phyloP scores from a whole-genome alignment of 2,888 invertebrate genomes.

The Caenorhabditis afra region DNA sequence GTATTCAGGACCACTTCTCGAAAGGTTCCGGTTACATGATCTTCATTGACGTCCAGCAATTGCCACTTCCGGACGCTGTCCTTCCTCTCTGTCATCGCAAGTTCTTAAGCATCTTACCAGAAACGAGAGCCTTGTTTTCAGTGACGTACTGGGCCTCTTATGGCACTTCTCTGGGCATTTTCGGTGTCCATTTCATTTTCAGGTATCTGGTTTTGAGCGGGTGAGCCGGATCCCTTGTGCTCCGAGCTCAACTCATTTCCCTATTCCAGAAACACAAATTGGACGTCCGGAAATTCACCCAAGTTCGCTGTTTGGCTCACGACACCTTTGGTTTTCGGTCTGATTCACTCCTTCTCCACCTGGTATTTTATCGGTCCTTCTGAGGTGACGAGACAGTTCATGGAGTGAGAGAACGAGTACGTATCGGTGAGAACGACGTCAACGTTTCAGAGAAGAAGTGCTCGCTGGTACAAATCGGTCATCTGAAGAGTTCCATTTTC shows the following conservation, averaged over 20 bases:
- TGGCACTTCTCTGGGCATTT: slow-evolving; percentile 15
- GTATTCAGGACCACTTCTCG: too few species aligned
- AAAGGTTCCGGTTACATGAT: too few species aligned
- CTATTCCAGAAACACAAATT: too few species aligned
- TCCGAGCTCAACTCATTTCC: not conserved
- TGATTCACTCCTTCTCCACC: not conserved
- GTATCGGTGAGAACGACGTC: too few species aligned
- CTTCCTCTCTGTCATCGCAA: not conserved
- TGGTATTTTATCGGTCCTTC: not conserved
- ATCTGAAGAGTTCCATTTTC: too few species aligned
- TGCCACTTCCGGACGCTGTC: not conserved
- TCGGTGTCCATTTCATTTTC: slow-evolving; percentile 34
- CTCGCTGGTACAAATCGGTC: too few species aligned
- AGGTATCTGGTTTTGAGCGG: slow-evolving; percentile 17
- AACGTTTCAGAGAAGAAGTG: too few species aligned
- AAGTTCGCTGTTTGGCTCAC: too few species aligned
- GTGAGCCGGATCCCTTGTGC: not conserved
- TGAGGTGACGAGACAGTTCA: not conserved
- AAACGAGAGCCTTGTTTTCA: slow-evolving; percentile 4
- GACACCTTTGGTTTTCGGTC: not conserved
- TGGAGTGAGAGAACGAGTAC: not conserved
- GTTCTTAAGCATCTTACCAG: not conserved
- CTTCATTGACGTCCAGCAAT: too few species aligned
- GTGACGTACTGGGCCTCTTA: slow-evolving; percentile 10
- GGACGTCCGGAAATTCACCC: too few species aligned